Evolutionary conservation across 2,113 vertebrate genomes (phyloP).

Genomic region (Paracanthobrama guichenoti): DNA sequence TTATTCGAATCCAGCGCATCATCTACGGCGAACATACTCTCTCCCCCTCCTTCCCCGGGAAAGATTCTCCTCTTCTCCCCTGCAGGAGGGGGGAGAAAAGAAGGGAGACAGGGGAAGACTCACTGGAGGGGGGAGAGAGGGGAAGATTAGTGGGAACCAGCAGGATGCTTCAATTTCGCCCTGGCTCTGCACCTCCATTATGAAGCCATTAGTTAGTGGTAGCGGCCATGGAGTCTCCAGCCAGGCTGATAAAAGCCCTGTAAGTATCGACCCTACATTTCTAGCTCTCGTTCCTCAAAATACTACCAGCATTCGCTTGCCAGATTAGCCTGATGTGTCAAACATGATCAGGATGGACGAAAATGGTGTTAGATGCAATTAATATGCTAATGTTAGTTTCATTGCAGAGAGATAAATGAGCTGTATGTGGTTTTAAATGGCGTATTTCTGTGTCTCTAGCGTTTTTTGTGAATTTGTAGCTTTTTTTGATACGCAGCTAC

Average conservation of each 20-base stretch:
- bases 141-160: slow-evolving; percentile 59
- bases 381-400: neutral
- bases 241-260: slow-evolving; percentile 94
- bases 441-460: no score
- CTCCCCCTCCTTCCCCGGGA: slow-evolving; percentile 67
- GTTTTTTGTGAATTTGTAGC: neutral
- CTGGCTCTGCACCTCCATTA: slow-evolving; percentile 87
- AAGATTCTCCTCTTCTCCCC: slow-evolving; percentile 75
- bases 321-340: slow-evolving; percentile 56
- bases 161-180: slow-evolving; percentile 89
- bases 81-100: slow-evolving; percentile 59
- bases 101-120: slow-evolving; percentile 44
- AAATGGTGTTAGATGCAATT: slow-evolving; percentile 47
- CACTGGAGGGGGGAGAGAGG: slow-evolving; percentile 57
- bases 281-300: slow-evolving; percentile 59
- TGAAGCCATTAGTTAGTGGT: slow-evolving; percentile 96
- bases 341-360: neutral
- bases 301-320: slow-evolving; percentile 55
- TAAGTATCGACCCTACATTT: slow-evolving; percentile 81
- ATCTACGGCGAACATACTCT: slow-evolving; percentile 57
- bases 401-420: neutral
- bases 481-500: neutral
- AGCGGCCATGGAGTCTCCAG: slow-evolving; percentile 97
- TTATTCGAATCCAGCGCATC: slow-evolving; percentile 67
- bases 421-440: neutral